phyloP scores from a whole-genome alignment of 2,797 vertebrate species.

The Menidia menidia region DNA sequence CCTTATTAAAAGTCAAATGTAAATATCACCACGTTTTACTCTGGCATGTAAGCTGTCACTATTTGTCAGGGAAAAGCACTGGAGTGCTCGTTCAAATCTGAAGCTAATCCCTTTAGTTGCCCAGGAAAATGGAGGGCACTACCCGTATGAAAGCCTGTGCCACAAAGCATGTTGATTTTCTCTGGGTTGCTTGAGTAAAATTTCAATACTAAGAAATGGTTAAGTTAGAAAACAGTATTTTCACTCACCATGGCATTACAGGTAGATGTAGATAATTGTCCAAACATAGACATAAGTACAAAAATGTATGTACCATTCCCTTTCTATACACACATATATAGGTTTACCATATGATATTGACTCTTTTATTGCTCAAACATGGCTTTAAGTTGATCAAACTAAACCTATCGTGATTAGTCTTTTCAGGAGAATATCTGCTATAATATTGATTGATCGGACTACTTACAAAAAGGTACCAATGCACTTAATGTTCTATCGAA shows the following conservation, averaged over 20 bases:
- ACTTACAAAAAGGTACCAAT: slow-evolving; percentile 71
- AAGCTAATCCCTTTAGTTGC: background rate
- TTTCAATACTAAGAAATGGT: no score
- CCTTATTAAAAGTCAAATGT: background rate
- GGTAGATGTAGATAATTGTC: no score
- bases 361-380: slow-evolving; percentile 34
- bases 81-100: background rate
- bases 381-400: slow-evolving; percentile 29
- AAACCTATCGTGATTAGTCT: slow-evolving; percentile 45
- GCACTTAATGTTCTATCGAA: slow-evolving; percentile 71
- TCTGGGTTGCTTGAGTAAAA: background rate
- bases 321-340: slow-evolving; percentile 1
- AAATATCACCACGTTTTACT: background rate
- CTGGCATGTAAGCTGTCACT: background rate
- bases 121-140: background rate
- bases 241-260: no score
- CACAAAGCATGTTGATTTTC: background rate
- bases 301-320: background rate
- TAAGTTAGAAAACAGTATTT: no score
- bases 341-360: background rate
- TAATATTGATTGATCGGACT: slow-evolving; percentile 71
- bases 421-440: slow-evolving; percentile 49
- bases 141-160: background rate
- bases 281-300: no score
- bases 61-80: background rate